These are phyloP conservation scores for Sinocyclocheilus maitianheensis DNA, from an alignment of 2,113 vertebrate species.

Conservation along the genomic window DNA sequence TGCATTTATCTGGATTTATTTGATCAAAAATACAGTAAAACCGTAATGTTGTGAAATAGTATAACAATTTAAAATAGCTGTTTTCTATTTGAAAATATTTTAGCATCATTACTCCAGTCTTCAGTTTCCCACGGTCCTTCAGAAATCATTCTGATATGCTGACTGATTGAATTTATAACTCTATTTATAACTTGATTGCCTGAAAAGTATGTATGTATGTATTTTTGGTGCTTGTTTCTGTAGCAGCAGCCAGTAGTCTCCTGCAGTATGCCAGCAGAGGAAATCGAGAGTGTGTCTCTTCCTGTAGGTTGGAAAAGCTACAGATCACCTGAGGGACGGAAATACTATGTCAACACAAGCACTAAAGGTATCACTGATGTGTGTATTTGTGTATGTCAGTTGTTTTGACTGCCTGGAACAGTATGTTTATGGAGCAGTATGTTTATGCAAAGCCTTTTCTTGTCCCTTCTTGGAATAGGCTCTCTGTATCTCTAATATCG, in stretches of 20 bases:
- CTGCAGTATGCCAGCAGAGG: slow-evolving; percentile 41
- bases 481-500: not conserved
- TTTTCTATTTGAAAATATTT: no score
- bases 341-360: slow-evolving; percentile 64
- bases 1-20: no score
- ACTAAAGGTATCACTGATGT: slow-evolving; percentile 64
- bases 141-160: not conserved
- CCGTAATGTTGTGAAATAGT: no score
- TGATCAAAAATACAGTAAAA: no score
- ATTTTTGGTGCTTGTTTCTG: not conserved
- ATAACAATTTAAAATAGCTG: no score
- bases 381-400: not conserved
- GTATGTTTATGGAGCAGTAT: not conserved
- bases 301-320: slow-evolving; percentile 66
- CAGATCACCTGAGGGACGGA: slow-evolving; percentile 62
- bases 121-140: not conserved
- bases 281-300: slow-evolving; percentile 43
- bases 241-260: slow-evolving; percentile 44
- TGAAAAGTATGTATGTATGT: no score
- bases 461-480: not conserved
- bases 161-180: not conserved
- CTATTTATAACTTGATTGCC: no score
- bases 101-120: no score
- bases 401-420: not conserved
- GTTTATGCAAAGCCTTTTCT: not conserved